Evolutionary conservation across 2,113 vertebrate genomes (phyloP).

Genomic region (Marmota flaviventris): DNA sequence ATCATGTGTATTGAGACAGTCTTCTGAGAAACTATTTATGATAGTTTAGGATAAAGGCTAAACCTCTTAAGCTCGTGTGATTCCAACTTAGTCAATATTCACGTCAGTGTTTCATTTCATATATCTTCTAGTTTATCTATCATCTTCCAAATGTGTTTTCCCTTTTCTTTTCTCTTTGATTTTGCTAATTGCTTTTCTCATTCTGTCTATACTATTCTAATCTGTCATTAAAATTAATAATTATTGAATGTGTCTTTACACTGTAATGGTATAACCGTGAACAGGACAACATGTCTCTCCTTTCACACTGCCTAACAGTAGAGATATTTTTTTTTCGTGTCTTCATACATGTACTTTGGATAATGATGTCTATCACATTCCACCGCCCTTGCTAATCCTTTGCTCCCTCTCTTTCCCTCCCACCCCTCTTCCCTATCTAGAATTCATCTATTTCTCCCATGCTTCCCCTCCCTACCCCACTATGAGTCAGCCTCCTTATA

Average conservation of each 20-base stretch:
- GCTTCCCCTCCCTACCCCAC: too few relatives aligned
- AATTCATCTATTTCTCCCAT: too few relatives aligned
- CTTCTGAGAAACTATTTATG: constrained; percentile 11
- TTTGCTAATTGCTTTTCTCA: neutral
- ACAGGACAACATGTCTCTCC: neutral
- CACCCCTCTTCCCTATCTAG: too few relatives aligned
- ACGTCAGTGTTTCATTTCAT: constrained; percentile 16
- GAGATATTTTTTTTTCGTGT: neutral
- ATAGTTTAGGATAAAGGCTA: neutral
- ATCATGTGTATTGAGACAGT: neutral
- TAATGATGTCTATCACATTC: too few relatives aligned
- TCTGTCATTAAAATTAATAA: constrained; percentile 25
- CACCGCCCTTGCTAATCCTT: too few relatives aligned
- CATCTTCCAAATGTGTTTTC: constrained; percentile 25
- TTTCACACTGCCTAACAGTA: neutral
- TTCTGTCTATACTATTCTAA: neutral
- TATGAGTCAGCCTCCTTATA: too few relatives aligned
- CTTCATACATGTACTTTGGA: too few relatives aligned
- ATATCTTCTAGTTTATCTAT: constrained; percentile 14
- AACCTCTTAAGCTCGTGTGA: neutral
- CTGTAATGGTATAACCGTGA: neutral
- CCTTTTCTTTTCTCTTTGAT: neutral
- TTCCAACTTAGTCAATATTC: neutral
- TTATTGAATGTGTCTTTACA: neutral
- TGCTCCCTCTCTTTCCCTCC: too few relatives aligned